Evolutionary conservation across 1,140 invertebrate genomes (phyloP).

Genomic region (Drosophila yakuba): DNA sequence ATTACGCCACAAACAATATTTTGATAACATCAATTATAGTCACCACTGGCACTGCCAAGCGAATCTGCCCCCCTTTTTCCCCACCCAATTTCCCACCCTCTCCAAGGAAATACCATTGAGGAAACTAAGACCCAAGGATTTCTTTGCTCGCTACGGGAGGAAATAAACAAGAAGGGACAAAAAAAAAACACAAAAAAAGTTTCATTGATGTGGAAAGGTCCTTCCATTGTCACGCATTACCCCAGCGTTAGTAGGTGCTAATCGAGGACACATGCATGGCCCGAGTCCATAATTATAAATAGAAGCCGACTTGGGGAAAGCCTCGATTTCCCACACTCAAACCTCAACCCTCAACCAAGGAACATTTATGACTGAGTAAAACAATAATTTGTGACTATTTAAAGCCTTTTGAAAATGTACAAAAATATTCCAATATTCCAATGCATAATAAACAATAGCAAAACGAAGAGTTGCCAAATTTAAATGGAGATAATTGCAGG

Average conservation of each 20-base stretch:
- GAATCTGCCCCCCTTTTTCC: slow-evolving; percentile 17
- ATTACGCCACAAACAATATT: slow-evolving; percentile 84
- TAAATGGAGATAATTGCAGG: too few relatives aligned
- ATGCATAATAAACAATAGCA: too few relatives aligned
- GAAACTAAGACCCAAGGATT: slow-evolving; percentile 25
- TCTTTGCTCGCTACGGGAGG: slow-evolving; percentile 8
- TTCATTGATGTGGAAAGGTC: slow-evolving; percentile 35
- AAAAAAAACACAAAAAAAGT: slow-evolving; percentile 22
- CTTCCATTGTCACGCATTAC: slow-evolving; percentile 24
- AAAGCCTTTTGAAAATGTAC: neutral
- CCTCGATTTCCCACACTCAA: neutral
- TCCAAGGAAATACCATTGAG: slow-evolving; percentile 5
- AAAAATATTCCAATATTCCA: neutral
- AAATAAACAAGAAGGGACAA: neutral
- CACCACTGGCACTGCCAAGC: slow-evolving; percentile 60
- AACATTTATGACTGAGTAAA: slow-evolving; percentile 7
- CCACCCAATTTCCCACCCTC: slow-evolving; percentile 17
- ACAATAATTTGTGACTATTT: too few relatives aligned
- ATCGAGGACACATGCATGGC: slow-evolving; percentile 37
- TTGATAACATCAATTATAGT: slow-evolving; percentile 85
- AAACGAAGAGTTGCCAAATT: too few relatives aligned
- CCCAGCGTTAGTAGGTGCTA: slow-evolving; percentile 32
- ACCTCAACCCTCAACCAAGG: slow-evolving; percentile 12
- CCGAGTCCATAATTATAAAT: slow-evolving; percentile 25
- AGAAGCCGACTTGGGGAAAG: slow-evolving; percentile 1